Conservation (phyloP, 2,888 invertebrate genomes). For the Drosophila pullipes region DNA sequence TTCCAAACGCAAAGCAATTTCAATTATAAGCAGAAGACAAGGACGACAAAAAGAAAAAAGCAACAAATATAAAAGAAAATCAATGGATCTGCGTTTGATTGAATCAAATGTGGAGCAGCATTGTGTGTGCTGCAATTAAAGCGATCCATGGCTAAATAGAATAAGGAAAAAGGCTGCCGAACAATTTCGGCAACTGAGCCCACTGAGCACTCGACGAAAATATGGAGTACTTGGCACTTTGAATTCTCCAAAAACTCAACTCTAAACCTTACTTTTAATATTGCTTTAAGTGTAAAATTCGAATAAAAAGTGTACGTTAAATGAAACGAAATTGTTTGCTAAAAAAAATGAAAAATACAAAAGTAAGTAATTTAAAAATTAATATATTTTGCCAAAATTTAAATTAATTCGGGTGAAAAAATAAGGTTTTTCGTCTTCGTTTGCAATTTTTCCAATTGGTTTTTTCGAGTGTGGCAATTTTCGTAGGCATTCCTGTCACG, state of each 20-base stretch:
- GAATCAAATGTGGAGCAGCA: constrained; percentile 67
- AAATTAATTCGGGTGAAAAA: neutral
- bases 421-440: neutral
- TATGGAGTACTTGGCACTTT: neutral
- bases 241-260: neutral
- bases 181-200: constrained; percentile 19
- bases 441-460: neutral
- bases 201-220: constrained; percentile 3
- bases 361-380: neutral
- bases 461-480: constrained; percentile 5
- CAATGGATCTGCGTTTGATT: constrained; percentile 69
- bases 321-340: neutral
- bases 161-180: constrained; percentile 33
- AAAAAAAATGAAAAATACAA: neutral
- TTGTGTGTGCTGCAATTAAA: constrained; percentile 68
- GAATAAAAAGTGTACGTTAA: neutral
- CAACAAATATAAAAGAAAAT: constrained; percentile 32
- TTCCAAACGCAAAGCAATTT: constrained; percentile 59
- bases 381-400: neutral
- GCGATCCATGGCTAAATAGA: constrained; percentile 56
- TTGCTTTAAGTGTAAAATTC: neutral
- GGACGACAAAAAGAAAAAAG: constrained; percentile 20
- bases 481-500: constrained; percentile 72
- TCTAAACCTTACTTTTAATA: neutral
- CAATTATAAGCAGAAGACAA: constrained; percentile 60